A percentile compares a stretch with the other conserved stretches of the same genome.
phyloP scores from a whole-genome alignment of 2,113 vertebrate species.

The Hippocampus comes region DNA sequence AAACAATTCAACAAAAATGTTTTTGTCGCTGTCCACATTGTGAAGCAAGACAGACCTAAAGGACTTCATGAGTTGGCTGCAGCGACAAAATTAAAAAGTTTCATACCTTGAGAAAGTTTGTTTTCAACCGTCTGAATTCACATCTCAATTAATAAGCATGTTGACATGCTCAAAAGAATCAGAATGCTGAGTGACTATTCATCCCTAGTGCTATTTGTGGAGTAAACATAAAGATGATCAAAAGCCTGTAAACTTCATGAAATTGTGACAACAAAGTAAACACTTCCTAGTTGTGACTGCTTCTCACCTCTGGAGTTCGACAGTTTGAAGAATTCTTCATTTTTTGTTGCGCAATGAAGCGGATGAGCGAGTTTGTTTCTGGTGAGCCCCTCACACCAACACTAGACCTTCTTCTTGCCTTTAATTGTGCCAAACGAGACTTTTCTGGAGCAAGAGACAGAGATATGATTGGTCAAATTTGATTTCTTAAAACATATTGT shows the following conservation, averaged over 20 bases:
- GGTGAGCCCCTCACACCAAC: conserved; percentile 73
- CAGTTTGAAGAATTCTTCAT: conserved; percentile 47
- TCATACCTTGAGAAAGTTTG: too few species aligned
- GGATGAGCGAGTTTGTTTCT: conserved; percentile 75
- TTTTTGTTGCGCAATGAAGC: conserved; percentile 69
- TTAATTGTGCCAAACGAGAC: conserved; percentile 69
- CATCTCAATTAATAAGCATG: too few species aligned
- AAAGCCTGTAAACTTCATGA: background rate
- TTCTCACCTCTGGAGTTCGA: conserved; percentile 53
- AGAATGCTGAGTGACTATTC: too few species aligned
- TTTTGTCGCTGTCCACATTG: too few species aligned
- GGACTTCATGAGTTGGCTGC: too few species aligned
- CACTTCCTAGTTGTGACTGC: background rate
- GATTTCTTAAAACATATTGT: background rate
- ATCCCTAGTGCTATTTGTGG: background rate
- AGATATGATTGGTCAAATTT: background rate
- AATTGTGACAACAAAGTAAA: background rate
- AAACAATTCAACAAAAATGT: too few species aligned
- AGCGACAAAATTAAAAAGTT: too few species aligned
- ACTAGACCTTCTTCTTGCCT: conserved; percentile 62
- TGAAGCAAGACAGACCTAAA: too few species aligned
- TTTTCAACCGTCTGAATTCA: too few species aligned
- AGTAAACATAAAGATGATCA: background rate
- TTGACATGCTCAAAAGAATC: too few species aligned
- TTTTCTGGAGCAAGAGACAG: conserved; percentile 53